A percentile compares a stretch with the other conserved stretches of the same genome.
Conservation (phyloP, 1,140 invertebrate genomes). For the Drosophila nannoptera region DNA sequence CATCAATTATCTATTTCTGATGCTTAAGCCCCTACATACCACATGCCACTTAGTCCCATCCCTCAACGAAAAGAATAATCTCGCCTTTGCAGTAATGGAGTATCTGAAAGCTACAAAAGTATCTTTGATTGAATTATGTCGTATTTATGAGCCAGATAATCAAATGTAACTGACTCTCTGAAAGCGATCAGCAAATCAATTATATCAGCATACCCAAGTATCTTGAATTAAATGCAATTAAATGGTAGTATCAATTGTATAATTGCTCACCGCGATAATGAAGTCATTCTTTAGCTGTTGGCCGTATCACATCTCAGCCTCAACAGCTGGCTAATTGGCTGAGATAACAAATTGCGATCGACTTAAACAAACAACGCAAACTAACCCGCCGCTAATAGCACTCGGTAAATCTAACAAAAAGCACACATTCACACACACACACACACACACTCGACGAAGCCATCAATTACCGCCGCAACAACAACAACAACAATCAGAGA, state of each 20-base stretch:
- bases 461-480: conserved; percentile 61
- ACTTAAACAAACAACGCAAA: conserved; percentile 20
- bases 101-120: background rate
- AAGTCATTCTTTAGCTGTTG: conserved; percentile 2
- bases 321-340: conserved; percentile 30
- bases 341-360: conserved; percentile 16
- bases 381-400: conserved; percentile 63
- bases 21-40: no score
- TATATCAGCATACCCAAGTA: background rate
- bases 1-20: no score
- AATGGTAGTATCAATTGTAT: no score
- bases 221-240: background rate
- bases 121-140: no score
- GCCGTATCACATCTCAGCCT: conserved; percentile 3
- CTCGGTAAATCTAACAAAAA: conserved; percentile 64
- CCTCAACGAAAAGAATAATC: no score
- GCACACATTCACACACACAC: conserved; percentile 25
- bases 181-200: no score
- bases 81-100: no score
- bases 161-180: no score
- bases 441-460: conserved; percentile 55
- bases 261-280: background rate
- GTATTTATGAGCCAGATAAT: no score
- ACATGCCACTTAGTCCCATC: no score
- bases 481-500: conserved; percentile 23